Evolutionary conservation across 2,113 vertebrate genomes (phyloP).

Genomic region (Brachyhypopomus occidentalis): DNA sequence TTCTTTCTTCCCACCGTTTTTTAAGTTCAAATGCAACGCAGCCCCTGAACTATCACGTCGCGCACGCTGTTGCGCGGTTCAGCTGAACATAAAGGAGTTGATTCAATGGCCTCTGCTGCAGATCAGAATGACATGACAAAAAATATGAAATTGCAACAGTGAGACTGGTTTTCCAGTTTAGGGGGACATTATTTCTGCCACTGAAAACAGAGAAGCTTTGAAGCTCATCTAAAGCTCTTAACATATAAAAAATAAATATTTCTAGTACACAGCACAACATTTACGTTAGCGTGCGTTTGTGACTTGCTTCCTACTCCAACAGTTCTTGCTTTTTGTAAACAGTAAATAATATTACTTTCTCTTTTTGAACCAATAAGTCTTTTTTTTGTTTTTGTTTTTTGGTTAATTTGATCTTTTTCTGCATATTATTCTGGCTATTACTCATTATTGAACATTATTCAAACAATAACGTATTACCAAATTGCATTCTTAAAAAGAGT

Average conservation of each 20-base stretch:
- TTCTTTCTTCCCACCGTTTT: conserved; percentile 76
- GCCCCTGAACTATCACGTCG: conserved; percentile 81
- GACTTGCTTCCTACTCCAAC: conserved; percentile 12
- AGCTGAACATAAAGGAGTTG: conserved; percentile 83
- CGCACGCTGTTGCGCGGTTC: conserved; percentile 80
- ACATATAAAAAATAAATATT: conserved; percentile 8
- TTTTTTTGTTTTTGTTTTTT: not conserved
- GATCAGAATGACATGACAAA: conserved; percentile 70
- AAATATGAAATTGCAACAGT: conserved; percentile 67
- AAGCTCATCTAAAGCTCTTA: conserved; percentile 21
- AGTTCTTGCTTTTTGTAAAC: conserved; percentile 48
- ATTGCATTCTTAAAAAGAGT: conserved; percentile 24
- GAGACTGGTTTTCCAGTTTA: conserved; percentile 72
- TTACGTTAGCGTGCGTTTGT: conserved; percentile 22
- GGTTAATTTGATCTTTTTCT: not conserved
- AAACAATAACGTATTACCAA: conserved; percentile 19
- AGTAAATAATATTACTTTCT: conserved; percentile 58
- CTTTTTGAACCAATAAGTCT: conserved; percentile 44
- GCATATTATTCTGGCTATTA: conserved; percentile 20
- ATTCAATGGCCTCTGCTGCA: conserved; percentile 73
- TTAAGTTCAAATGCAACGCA: conserved; percentile 76
- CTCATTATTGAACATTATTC: conserved; percentile 4
- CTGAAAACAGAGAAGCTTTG: conserved; percentile 4
- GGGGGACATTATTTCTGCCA: conserved; percentile 5
- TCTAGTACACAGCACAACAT: conserved; percentile 5